phyloP scores from a whole-genome alignment of 2,113 vertebrate genomes.

The Riparia riparia region DNA sequence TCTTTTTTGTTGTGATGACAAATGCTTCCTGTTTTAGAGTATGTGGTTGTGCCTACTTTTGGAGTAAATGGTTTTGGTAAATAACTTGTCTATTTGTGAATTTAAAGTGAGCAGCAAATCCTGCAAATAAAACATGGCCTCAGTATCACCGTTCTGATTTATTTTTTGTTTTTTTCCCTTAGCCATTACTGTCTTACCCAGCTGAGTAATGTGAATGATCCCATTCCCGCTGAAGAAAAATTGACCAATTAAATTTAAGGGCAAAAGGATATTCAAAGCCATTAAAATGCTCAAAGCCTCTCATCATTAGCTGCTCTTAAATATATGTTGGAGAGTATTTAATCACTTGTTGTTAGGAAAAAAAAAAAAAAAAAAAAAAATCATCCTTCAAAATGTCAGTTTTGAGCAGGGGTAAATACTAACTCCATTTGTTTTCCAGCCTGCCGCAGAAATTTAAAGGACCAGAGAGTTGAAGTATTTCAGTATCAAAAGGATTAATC shows the following conservation, averaged over 20 bases:
- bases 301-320: background rate
- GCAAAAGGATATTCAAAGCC: background rate
- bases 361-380: background rate
- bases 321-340: background rate
- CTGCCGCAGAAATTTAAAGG: background rate
- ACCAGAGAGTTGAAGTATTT: background rate
- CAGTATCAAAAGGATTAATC: background rate
- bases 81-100: slow-evolving; percentile 7
- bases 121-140: slow-evolving; percentile 40
- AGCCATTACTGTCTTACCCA: background rate
- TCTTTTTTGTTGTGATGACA: background rate
- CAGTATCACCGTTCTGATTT: background rate
- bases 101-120: background rate
- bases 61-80: slow-evolving; percentile 37
- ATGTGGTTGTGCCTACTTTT: background rate
- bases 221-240: background rate
- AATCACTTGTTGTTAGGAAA: background rate
- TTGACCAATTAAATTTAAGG: background rate
- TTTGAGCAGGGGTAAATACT: background rate
- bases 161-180: background rate
- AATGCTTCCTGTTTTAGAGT: slow-evolving; percentile 13
- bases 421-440: background rate
- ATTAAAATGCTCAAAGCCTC: background rate
- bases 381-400: background rate
- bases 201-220: background rate